Evolutionary conservation across 2,113 vertebrate genomes (phyloP).

Genomic region (Chloebia gouldiae): DNA sequence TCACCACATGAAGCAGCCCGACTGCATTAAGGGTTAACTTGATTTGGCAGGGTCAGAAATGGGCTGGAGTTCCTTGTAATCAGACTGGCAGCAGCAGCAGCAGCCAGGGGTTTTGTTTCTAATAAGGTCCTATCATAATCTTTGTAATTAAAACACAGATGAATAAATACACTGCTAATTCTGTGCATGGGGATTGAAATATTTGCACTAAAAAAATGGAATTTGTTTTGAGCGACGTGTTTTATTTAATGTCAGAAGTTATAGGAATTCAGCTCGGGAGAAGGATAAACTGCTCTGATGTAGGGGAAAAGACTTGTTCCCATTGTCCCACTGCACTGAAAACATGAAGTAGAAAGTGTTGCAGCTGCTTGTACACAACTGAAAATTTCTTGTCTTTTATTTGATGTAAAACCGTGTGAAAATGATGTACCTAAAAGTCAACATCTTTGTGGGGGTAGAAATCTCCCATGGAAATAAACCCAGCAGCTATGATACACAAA

Average conservation of each 20-base stretch:
- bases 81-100: neutral
- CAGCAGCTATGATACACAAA: neutral
- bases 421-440: neutral
- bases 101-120: neutral
- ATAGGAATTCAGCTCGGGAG: neutral
- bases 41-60: neutral
- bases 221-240: neutral
- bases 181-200: neutral
- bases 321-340: fast-evolving
- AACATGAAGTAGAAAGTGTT: neutral
- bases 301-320: neutral
- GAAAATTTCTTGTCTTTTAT: neutral
- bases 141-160: neutral
- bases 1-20: fast-evolving
- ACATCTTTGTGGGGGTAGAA: neutral
- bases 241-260: neutral
- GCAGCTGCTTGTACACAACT: neutral
- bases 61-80: conserved; percentile 13
- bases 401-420: neutral
- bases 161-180: neutral
- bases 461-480: neutral
- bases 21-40: neutral
- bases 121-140: neutral
- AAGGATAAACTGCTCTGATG: neutral
- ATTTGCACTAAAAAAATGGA: neutral